Evolutionary conservation across 2,888 invertebrate species (phyloP), one percentile per base, ranked within the genome.

Genomic region (Aspidiotus rigidus): DNA sequence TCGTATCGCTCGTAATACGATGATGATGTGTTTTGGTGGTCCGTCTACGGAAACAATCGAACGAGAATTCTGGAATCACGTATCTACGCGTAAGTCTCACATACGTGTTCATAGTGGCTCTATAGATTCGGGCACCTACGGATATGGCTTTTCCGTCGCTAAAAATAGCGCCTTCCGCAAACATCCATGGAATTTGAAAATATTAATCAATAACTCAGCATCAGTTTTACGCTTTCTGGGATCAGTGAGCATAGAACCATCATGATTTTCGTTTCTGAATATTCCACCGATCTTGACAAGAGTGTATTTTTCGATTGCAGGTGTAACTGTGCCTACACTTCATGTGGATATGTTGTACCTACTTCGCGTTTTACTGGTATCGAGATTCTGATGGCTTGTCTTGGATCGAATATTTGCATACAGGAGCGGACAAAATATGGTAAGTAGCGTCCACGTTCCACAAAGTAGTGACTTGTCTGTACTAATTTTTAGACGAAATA

Each of bases 281-380:
- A 5, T 53, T 53, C 5, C 13, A n/a, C 5, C 13, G 9, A n/a
- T 28, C n/a, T 5, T 28, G 28, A 28, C 28, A 28, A 1, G 11
- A 5, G 16, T 28, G 59, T 67, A 69, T 55, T 17, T 59, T 64
- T 69, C 70, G 28, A 49, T 76, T 77, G 1, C 74, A 86, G 86
- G 87, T 62, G 89, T 94, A 3, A 95, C 94, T 0, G 88, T 91
- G 39, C 94, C 96, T 7, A 92, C 93, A 0, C 80, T 97, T 0
- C 93, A 95, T 77, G 87, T 95, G 0, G 92, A 92, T 1, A 96
- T 96, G 95, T 78, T 93, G 7, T 95, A 90, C n/a, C n/a, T n/a
- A n/a, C 77, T 89, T 92, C 55, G 90, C 93, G 1, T 91, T 90
- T 75, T 96, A 95, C 77, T 95, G 95, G 94, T 94, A 94, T 76